Percentiles rank a stretch among this genome's conserved stretches.
phyloP scores from a whole-genome alignment of 2,797 vertebrate species.

The Lycodopsis pacificus region DNA sequence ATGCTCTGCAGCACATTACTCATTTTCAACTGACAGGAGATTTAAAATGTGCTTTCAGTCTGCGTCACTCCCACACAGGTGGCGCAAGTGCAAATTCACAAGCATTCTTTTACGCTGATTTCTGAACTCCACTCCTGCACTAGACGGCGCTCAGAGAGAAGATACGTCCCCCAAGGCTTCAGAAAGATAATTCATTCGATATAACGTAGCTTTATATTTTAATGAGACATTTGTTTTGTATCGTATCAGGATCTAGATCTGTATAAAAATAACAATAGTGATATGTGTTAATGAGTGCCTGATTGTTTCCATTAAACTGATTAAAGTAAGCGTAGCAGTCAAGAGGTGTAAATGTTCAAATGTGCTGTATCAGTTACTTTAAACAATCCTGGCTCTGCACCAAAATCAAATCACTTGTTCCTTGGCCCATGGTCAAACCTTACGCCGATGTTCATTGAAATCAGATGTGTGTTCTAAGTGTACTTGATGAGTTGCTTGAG shows the following conservation, averaged over 20 bases:
- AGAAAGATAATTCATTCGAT: not conserved
- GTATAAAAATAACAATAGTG: not conserved
- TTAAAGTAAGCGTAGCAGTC: not conserved
- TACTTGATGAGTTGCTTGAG: not conserved
- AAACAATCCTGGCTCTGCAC: slow-evolving; percentile 4
- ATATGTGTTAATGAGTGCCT: slow-evolving; percentile 4
- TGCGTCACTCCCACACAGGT: slow-evolving; percentile 65
- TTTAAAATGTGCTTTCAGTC: slow-evolving; percentile 65
- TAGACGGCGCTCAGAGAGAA: not conserved
- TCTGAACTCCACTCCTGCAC: slow-evolving; percentile 28
- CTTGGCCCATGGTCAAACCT: not conserved
- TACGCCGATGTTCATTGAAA: not conserved
- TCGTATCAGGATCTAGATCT: not conserved
- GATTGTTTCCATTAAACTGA: not conserved
- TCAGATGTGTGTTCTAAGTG: not conserved
- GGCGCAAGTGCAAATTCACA: slow-evolving; percentile 52
- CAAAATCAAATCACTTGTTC: not conserved
- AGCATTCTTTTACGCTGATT: slow-evolving; percentile 20
- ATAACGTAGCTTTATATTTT: not conserved
- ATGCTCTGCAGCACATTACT: slow-evolving; percentile 67
- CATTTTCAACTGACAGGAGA: slow-evolving; percentile 69
- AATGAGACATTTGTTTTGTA: not conserved
- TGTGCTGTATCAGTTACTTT: not conserved
- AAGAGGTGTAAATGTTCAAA: slow-evolving; percentile 15
- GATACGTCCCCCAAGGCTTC: not conserved